phyloP scores from a whole-genome alignment of 53 echinoderm and acorn worm species.

The Actinopyga echinites region DNA sequence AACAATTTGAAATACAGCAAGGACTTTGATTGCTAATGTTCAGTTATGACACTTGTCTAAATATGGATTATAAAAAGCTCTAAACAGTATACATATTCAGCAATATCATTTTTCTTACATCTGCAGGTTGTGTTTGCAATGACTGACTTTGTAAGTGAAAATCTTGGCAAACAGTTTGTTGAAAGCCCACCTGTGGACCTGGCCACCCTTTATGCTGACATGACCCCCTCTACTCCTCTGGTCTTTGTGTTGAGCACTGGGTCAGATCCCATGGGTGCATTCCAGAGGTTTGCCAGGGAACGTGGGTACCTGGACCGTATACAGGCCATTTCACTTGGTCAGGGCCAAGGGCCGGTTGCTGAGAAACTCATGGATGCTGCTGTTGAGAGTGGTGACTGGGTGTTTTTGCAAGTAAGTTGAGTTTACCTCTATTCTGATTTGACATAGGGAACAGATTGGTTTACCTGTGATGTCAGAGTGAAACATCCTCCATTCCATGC shows the following conservation, averaged over 20 bases:
- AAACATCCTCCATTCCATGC: too few species aligned
- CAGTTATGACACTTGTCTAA: too few species aligned
- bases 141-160: constrained; percentile 97
- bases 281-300: constrained; percentile 97
- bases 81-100: too few species aligned
- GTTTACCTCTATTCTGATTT: too few species aligned
- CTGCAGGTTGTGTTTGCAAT: constrained; percentile 93
- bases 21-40: too few species aligned
- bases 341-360: constrained; percentile 99
- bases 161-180: constrained; percentile 94
- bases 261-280: constrained; percentile 98
- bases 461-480: too few species aligned
- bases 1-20: too few species aligned
- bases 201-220: constrained; percentile 87
- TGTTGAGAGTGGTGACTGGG: constrained; percentile 92
- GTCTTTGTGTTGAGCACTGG: constrained; percentile 98
- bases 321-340: constrained; percentile 96
- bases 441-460: too few species aligned
- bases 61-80: too few species aligned
- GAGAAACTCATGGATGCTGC: constrained; percentile 95
- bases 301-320: constrained; percentile 88
- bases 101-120: neutral
- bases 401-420: constrained; percentile 85
- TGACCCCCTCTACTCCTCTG: constrained; percentile 85
- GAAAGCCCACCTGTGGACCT: constrained; percentile 97